These are phyloP conservation scores for Sardina pilchardus DNA, from an alignment of 2,113 vertebrate species.

Conservation along the genomic window DNA sequence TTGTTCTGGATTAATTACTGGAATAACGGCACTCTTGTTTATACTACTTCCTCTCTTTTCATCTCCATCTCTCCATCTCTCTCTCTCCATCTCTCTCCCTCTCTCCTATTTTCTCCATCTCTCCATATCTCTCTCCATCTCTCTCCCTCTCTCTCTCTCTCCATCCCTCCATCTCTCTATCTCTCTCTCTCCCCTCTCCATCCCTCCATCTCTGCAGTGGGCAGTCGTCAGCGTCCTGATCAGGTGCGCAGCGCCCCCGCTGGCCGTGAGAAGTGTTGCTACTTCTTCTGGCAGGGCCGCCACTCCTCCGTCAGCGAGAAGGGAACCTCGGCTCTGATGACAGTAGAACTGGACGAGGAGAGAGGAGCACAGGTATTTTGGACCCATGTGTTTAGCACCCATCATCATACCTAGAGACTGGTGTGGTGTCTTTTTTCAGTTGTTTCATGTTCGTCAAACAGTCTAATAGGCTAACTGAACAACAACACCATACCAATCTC, in stretches of 20 bases:
- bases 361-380: slow-evolving; percentile 94
- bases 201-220: slow-evolving; percentile 75
- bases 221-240: slow-evolving; percentile 88
- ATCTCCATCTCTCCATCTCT: too few relatives aligned
- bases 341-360: slow-evolving; percentile 94
- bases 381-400: too few relatives aligned
- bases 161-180: neutral
- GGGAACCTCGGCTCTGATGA: slow-evolving; percentile 95
- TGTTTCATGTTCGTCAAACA: too few relatives aligned
- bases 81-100: neutral
- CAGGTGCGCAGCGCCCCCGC: slow-evolving; percentile 75
- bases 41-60: too few relatives aligned
- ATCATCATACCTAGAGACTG: too few relatives aligned
- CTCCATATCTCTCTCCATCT: too few relatives aligned
- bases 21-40: too few relatives aligned
- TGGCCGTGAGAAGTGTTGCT: slow-evolving; percentile 92
- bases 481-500: too few relatives aligned
- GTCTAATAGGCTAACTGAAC: too few relatives aligned
- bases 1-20: too few relatives aligned
- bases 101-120: too few relatives aligned
- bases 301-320: slow-evolving; percentile 94
- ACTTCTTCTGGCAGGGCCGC: slow-evolving; percentile 98
- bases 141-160: neutral
- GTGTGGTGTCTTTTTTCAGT: too few relatives aligned
- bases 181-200: slow-evolving; percentile 40